Percentiles rank a stretch among this genome's conserved stretches.
phyloP scores from a whole-genome alignment of 2,888 invertebrate species.

The Lamellibrachia columna region DNA sequence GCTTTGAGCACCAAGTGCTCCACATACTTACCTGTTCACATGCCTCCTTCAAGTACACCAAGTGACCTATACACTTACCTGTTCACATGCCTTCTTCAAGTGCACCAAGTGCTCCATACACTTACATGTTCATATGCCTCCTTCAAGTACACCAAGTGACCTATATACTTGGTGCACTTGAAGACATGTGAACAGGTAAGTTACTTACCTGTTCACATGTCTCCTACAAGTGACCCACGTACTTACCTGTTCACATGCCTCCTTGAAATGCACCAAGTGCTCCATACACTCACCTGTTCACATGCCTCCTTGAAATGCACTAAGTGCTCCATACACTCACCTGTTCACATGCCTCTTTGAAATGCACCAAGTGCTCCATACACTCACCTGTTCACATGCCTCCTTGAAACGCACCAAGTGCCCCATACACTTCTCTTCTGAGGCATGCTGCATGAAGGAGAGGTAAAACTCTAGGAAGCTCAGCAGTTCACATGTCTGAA shows the following conservation, averaged over 20 bases:
- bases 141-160: no score
- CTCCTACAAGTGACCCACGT: background rate
- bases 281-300: background rate
- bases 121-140: no score
- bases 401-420: background rate
- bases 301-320: background rate
- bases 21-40: no score
- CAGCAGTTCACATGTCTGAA: slow-evolving; percentile 6
- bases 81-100: no score
- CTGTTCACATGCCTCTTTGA: background rate
- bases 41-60: no score
- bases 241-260: background rate
- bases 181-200: no score
- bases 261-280: background rate
- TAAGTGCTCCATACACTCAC: background rate
- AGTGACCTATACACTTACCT: no score
- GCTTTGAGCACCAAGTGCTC: no score
- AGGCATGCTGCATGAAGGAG: background rate
- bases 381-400: background rate
- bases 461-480: slow-evolving; percentile 13
- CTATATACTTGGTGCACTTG: no score
- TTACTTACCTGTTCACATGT: background rate
- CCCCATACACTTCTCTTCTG: background rate
- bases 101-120: no score
- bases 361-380: background rate